Evolutionary conservation across 2,888 invertebrate species (phyloP), one percentile per base, ranked within the genome.

Genomic region (Drosophila dives): DNA sequence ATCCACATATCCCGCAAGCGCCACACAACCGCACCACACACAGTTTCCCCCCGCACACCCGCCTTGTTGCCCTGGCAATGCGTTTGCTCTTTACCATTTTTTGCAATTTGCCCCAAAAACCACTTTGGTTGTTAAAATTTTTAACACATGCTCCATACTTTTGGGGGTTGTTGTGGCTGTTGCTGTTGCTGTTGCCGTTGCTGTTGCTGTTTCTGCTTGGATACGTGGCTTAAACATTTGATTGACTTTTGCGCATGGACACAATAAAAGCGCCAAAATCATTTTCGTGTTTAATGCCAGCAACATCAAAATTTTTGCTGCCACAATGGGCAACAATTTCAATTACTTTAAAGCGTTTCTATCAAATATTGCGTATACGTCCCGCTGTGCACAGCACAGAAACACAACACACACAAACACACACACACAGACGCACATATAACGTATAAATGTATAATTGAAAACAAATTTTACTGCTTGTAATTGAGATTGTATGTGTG

Each of bases 381-480:
- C 82, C 79, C 78, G 74, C 71, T 66, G 75, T 65, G 66, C 61
- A 20, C 38, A 40, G 55, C 62, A 64, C 45, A 62, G 51, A 62
- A 38, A 64, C 66, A 59, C 66, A 64, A n/a, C 2, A 23, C 23
- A 49, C 61, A 64, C 32, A 10, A 34, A 36, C 33, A 17, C 34
- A 34, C 34, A 34, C 36, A 36, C n/a, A 48, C 40, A 59, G 53
- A 64, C 58, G 63, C 55, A 64, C 71, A 80, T 69, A 70, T 68
- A 81, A 75, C 76, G 87, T 69, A 86, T 68, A 80, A 70, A 75
- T 83, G 83, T 85, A 83, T 86, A 86, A 89, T 86, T 86, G 89
- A 86, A 90, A 86, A 89, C 90, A 86, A 90, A 86, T 86, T 86
- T 86, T 70, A 83, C 86, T 74, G 86, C 85, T 75, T 88, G 85